Conservation (phyloP, 2,113 vertebrate genomes). For the Corythornis vintsioides region DNA sequence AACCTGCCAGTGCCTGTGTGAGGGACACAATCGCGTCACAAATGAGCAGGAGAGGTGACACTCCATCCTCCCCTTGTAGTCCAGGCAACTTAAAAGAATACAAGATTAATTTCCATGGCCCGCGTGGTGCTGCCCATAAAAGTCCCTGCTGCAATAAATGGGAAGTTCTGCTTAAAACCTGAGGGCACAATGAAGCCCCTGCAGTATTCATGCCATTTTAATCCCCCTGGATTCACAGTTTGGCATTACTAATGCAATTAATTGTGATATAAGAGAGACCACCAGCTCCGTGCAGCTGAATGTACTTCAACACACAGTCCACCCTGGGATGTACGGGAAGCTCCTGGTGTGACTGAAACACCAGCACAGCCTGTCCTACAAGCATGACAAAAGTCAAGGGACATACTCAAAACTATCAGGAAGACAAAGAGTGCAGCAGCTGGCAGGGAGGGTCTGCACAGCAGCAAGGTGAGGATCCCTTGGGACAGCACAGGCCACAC, state of each 20-base stretch:
- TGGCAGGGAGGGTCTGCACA: not conserved
- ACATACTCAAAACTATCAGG: not conserved
- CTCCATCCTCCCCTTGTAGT: slow-evolving; percentile 15
- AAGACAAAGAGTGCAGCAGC: not conserved
- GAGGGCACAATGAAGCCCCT: not conserved
- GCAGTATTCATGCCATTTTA: slow-evolving; percentile 24
- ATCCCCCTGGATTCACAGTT: not conserved
- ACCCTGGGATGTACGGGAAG: not conserved
- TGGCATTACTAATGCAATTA: slow-evolving; percentile 39
- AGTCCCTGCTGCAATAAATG: not conserved
- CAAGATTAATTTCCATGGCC: slow-evolving; percentile 50
- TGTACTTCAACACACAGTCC: not conserved
- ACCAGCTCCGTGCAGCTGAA: not conserved
- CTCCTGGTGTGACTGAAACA: not conserved
- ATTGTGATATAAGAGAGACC: not conserved
- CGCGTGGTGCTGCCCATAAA: accelerated
- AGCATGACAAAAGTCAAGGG: not conserved
- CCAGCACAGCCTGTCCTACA: not conserved
- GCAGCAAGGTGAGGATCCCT: not conserved
- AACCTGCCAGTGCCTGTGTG: slow-evolving; percentile 60
- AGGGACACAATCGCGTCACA: slow-evolving; percentile 1
- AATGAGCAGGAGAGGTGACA: not conserved
- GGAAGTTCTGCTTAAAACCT: not conserved
- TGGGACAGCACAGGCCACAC: accelerated
- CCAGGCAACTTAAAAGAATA: slow-evolving; percentile 58